Evolutionary conservation across 1,140 invertebrate species (phyloP), one percentile per base, ranked within the genome.

Genomic region (Plodia interpunctella): DNA sequence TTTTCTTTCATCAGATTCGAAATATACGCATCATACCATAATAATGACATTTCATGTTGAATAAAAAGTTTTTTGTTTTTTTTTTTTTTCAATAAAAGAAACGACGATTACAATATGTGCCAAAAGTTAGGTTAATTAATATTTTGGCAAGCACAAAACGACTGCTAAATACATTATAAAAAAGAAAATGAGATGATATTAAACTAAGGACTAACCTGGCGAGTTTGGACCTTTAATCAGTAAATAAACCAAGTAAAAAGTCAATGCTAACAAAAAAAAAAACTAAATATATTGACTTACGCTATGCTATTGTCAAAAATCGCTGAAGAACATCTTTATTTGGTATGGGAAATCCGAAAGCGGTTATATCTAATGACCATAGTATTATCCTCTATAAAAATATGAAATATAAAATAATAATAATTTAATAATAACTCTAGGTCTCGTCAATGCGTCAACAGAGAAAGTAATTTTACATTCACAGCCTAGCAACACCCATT

Each of bases 401-500:
- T 61, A 65, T 59, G 58, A 57, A 66, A 65, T 44, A 67, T 63
- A 65, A 59, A 63, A 66, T 58, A 72, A 72, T 72, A 72, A 72
- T 72, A 72, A 72, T 72, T 72, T 72, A 72, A 68, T 66, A 63
- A 57, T 65, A 57, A 68, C 59, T 57, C 57, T 61, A 59, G 49
- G 49, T 54, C 49, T 62, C 63, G 63, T 60, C 63, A 63, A 59
- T 56, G 58, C 28, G 49, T 59, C 50, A 68, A 69, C 51, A 60
- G 57, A 66, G 60, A 59, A 56, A 70, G 65, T 70, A 62, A 67
- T 63, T 72, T 70, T 76, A 76, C 70, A 72, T 74, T 76, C 74
- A 76, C 74, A 76, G 74, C 74, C 72, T 74, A 69, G 68, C 71
- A 71, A 75, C 72, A 68, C 70, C 63, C 70, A 63, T 62, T 38